Conservation (phyloP, 2,797 vertebrate species). For the Brachyrhaphis roseni region DNA sequence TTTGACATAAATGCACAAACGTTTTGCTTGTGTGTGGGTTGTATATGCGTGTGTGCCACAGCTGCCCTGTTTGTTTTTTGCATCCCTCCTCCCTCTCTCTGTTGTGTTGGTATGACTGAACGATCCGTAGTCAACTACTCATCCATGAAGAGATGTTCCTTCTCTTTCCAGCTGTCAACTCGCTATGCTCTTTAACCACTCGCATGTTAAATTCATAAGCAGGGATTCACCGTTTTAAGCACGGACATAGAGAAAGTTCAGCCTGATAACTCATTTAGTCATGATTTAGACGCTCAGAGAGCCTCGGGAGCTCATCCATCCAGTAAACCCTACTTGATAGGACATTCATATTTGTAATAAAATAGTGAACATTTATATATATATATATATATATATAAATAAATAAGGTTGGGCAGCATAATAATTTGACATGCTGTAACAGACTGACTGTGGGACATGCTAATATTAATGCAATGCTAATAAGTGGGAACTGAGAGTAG, state of each 20-base stretch:
- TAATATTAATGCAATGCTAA: constrained; percentile 60
- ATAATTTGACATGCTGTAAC: constrained; percentile 48
- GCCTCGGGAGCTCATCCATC: constrained; percentile 51
- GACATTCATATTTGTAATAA: constrained; percentile 44
- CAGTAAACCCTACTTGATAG: constrained; percentile 49
- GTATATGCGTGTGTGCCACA: constrained; percentile 21
- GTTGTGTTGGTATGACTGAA: constrained; percentile 61
- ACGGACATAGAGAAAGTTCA: constrained; percentile 35
- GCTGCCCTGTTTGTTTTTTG: constrained; percentile 50
- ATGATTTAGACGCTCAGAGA: constrained; percentile 46
- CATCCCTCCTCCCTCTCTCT: constrained; percentile 15
- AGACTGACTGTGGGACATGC: constrained; percentile 45
- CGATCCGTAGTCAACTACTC: constrained; percentile 67
- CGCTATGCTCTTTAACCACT: constrained; percentile 52
- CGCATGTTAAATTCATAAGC: constrained; percentile 69
- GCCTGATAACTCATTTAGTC: constrained; percentile 65
- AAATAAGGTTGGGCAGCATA: constrained; percentile 33
- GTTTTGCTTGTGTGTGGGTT: constrained; percentile 13
- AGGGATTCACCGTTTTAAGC: constrained; percentile 46
- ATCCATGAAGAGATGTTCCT: constrained; percentile 68
- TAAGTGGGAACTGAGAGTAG: constrained; percentile 13
- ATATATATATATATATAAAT: background rate
- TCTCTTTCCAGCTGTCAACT: constrained; percentile 68
- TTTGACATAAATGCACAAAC: constrained; percentile 40
- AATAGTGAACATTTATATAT: constrained; percentile 26